A percentile compares a stretch with the other conserved stretches of the same genome.
Evolutionary conservation across 1,140 invertebrate genomes (phyloP).

Genomic region (Panagrolaimus sp.): DNA sequence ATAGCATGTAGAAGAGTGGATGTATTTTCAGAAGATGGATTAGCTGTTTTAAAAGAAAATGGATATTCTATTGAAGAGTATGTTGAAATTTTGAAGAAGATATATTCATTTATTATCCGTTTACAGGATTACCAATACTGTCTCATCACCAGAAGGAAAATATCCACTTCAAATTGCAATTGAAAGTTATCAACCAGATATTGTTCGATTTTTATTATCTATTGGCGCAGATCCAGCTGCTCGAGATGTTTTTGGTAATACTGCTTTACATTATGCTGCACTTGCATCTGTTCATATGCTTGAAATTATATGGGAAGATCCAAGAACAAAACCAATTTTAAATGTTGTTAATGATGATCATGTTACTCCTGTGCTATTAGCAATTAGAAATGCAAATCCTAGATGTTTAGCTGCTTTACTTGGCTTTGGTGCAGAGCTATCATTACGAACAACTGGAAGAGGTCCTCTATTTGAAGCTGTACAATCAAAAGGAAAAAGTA

Average conservation of each 20-base stretch:
- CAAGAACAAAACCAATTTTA: conserved; percentile 36
- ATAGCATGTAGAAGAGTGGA: conserved; percentile 36
- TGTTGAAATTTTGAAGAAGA: neutral
- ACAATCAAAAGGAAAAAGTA: conserved; percentile 47
- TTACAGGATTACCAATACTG: conserved; percentile 37
- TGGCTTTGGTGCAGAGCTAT: conserved; percentile 27
- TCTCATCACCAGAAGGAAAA: conserved; percentile 47
- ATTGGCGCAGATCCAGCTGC: conserved; percentile 43
- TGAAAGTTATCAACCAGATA: conserved; percentile 47
- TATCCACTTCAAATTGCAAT: conserved; percentile 54
- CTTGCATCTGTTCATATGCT: conserved; percentile 51
- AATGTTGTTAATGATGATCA: conserved; percentile 54
- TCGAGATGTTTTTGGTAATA: conserved; percentile 48
- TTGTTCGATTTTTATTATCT: conserved; percentile 44
- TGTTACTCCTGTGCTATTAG: conserved; percentile 45
- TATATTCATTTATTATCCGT: conserved; percentile 10
- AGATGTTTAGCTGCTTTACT: conserved; percentile 43
- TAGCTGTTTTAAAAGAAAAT: conserved; percentile 34
- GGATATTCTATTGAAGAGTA: conserved; percentile 45
- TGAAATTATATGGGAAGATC: conserved; percentile 47
- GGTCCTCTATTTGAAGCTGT: conserved; percentile 52
- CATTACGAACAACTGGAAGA: conserved; percentile 39
- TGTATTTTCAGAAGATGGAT: conserved; percentile 33
- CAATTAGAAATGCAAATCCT: conserved; percentile 55
- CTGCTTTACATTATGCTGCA: conserved; percentile 48